Conservation (phyloP, 1,140 invertebrate species). For the Microplitis demolitor region DNA sequence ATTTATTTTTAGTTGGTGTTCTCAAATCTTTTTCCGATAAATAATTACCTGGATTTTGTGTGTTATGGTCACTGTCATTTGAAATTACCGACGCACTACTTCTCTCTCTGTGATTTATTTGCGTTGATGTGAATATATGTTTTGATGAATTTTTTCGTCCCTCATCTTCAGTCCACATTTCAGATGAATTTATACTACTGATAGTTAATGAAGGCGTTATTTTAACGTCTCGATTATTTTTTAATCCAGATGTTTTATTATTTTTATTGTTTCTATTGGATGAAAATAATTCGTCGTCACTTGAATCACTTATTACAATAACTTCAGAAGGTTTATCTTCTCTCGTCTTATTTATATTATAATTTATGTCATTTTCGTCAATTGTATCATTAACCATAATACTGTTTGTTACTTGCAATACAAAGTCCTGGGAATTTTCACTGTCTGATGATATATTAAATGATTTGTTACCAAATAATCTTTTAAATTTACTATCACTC, state of each 20-base stretch:
- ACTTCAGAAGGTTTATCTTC: conserved; percentile 19
- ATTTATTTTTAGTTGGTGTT: background rate
- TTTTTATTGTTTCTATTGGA: conserved; percentile 8
- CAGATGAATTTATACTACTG: background rate
- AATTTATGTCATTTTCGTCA: background rate
- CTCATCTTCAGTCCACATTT: conserved; percentile 6
- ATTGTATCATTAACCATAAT: conserved; percentile 20
- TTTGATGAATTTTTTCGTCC: background rate
- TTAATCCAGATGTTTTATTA: conserved; percentile 10
- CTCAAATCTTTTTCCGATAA: background rate
- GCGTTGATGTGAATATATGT: background rate
- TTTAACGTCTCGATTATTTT: background rate
- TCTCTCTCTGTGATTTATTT: background rate
- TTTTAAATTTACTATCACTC: background rate
- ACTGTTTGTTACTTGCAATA: conserved; percentile 33
- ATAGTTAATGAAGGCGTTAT: background rate
- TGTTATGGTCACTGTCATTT: background rate
- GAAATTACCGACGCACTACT: background rate
- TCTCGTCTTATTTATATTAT: conserved; percentile 13
- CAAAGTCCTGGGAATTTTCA: conserved; percentile 32
- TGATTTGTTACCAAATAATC: background rate
- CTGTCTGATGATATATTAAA: background rate
- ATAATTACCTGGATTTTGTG: background rate
- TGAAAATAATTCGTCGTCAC: conserved; percentile 34
- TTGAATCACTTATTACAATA: conserved; percentile 42